These are phyloP conservation scores for Caenorhabditis brenneri DNA, from an alignment of 1,140 invertebrate species.

Conservation along the genomic window DNA sequence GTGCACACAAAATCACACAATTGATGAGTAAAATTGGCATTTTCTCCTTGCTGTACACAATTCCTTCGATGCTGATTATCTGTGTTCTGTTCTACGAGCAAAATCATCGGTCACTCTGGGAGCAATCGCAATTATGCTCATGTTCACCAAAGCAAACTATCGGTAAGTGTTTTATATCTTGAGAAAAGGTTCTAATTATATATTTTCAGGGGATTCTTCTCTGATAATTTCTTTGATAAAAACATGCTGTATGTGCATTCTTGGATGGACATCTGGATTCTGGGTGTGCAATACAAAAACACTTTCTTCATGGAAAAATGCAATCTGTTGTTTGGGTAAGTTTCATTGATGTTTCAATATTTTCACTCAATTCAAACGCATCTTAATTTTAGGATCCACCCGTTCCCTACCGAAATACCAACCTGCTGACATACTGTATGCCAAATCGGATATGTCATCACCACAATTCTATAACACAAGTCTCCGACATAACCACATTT, in stretches of 20 bases:
- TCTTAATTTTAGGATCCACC: slow-evolving; percentile 37
- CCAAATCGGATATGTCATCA: slow-evolving; percentile 45
- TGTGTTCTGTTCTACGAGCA: slow-evolving; percentile 93
- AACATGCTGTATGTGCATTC: slow-evolving; percentile 62
- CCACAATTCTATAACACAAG: slow-evolving; percentile 48
- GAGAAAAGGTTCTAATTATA: no score
- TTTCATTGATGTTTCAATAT: neutral
- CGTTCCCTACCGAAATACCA: slow-evolving; percentile 44
- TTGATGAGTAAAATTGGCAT: slow-evolving; percentile 96
- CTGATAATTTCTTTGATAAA: slow-evolving; percentile 59
- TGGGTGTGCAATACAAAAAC: slow-evolving; percentile 78
- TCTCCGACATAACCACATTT: slow-evolving; percentile 30
- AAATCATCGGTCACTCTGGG: slow-evolving; percentile 85
- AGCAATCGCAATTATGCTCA: slow-evolving; percentile 68
- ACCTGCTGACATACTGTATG: slow-evolving; percentile 50
- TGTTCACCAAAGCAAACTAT: slow-evolving; percentile 56
- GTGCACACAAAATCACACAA: slow-evolving; percentile 95
- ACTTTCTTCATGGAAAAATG: slow-evolving; percentile 78
- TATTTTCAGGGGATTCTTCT: no score
- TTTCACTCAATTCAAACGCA: neutral
- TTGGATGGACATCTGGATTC: slow-evolving; percentile 75
- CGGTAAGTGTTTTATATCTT: no score
- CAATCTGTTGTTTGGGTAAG: slow-evolving; percentile 68
- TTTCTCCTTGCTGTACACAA: slow-evolving; percentile 90
- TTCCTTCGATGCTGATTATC: slow-evolving; percentile 91